A percentile compares a stretch with the other conserved stretches of the same genome.
Evolutionary conservation across 2,888 invertebrate genomes (phyloP).

Genomic region (Podotricha telesiphe): DNA sequence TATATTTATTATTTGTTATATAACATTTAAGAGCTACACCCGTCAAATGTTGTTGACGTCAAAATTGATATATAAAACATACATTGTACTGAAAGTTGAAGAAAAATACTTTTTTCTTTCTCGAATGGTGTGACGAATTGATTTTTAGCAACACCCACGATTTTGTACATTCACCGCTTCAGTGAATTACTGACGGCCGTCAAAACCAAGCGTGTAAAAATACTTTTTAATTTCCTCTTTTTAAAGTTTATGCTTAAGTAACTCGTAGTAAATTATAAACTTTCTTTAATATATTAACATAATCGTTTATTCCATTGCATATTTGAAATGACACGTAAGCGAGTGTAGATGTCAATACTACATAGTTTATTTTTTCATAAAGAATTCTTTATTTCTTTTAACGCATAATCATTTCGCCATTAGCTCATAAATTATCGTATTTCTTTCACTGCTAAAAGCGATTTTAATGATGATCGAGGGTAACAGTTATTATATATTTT

Average conservation of each 20-base stretch:
- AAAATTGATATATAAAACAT: neutral
- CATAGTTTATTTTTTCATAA: neutral
- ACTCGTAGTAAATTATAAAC: neutral
- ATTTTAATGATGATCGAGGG: constrained; percentile 41
- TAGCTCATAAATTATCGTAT: constrained; percentile 39
- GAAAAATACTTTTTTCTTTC: constrained; percentile 5
- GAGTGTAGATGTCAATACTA: neutral
- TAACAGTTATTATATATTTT: constrained; percentile 28
- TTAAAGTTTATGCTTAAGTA: neutral
- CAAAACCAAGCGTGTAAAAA: neutral
- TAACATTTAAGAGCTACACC: too few species aligned
- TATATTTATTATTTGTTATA: too few species aligned
- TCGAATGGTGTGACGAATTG: constrained; percentile 25
- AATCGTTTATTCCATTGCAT: neutral
- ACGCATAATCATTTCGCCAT: constrained; percentile 42
- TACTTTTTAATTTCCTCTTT: constrained; percentile 13
- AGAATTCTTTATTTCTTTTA: constrained; percentile 19
- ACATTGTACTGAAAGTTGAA: neutral
- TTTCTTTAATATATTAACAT: neutral
- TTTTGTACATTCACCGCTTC: constrained; percentile 11
- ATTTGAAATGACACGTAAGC: neutral
- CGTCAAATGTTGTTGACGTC: too few species aligned
- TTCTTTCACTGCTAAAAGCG: constrained; percentile 41
- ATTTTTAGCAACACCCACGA: constrained; percentile 16
- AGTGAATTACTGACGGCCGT: constrained; percentile 19